Percentiles rank a stretch among this genome's conserved stretches.
These are phyloP conservation scores for Drosophila recens DNA, from an alignment of 2,888 invertebrate species.

Conservation along the genomic window DNA sequence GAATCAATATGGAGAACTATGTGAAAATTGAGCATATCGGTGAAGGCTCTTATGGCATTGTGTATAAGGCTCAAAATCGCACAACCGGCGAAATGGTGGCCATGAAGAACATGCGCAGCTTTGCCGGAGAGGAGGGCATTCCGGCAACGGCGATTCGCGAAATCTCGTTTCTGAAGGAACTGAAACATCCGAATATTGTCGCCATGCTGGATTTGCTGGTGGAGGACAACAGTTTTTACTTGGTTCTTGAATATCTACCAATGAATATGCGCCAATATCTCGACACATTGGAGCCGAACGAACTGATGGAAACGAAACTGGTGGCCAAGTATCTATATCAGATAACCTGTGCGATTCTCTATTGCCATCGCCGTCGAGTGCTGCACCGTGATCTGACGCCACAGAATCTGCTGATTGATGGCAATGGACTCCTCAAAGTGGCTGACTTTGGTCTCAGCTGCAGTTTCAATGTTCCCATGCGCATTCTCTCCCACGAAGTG, in stretches of 20 bases:
- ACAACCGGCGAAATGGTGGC: neutral
- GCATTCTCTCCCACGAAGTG: neutral
- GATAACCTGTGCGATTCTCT: conserved; percentile 13
- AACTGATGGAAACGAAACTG: neutral
- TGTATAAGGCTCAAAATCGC: neutral
- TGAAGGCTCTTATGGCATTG: conserved; percentile 4
- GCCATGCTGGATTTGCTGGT: neutral
- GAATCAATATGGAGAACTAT: neutral
- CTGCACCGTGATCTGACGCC: conserved; percentile 6
- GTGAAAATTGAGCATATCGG: neutral
- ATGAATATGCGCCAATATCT: neutral
- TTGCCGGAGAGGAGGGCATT: neutral
- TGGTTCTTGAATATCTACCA: neutral
- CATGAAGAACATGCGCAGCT: conserved; percentile 1
- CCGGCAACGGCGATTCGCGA: neutral
- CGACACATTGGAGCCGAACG: neutral
- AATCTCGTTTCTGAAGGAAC: neutral
- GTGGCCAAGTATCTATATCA: conserved; percentile 2
- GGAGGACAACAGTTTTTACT: neutral
- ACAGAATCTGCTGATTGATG: neutral
- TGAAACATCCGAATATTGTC: neutral
- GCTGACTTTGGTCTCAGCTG: conserved; percentile 7
- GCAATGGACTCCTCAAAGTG: conserved; percentile 1
- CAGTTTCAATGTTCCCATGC: neutral
- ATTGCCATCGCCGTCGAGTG: conserved; percentile 7